These are phyloP conservation scores for Autographa pulchrina DNA, from an alignment of 2,888 invertebrate genomes.

Conservation along the genomic window DNA sequence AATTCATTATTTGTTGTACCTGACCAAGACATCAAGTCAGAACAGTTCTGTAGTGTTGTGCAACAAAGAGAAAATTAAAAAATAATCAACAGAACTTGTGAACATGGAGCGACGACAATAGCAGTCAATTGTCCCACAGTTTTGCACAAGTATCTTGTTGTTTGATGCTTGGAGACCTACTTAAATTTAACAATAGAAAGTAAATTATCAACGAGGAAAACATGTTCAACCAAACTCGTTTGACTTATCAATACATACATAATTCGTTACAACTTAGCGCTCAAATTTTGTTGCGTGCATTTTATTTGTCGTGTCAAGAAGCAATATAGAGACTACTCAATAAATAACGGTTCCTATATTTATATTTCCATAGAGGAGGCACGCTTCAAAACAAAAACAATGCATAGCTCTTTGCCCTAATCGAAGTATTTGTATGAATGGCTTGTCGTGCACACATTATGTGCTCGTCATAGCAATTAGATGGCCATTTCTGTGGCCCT, in stretches of 20 bases:
- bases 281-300: constrained; percentile 8
- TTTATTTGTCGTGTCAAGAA: constrained; percentile 40
- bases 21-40: constrained; percentile 26
- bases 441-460: constrained; percentile 57
- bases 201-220: constrained; percentile 13
- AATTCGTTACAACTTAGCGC: constrained; percentile 5
- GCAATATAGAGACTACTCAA: constrained; percentile 31
- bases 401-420: constrained; percentile 23
- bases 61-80: constrained; percentile 48
- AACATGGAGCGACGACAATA: constrained; percentile 41
- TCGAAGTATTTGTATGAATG: constrained; percentile 52
- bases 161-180: constrained; percentile 17
- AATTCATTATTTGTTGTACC: constrained; percentile 17
- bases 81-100: constrained; percentile 30
- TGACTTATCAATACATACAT: background rate
- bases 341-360: constrained; percentile 24
- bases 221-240: background rate
- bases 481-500: constrained; percentile 61
- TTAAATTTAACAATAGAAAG: constrained; percentile 45
- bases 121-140: constrained; percentile 44
- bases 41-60: constrained; percentile 10
- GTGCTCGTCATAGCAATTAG: constrained; percentile 72
- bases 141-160: constrained; percentile 30
- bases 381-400: constrained; percentile 42
- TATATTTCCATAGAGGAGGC: constrained; percentile 34